A percentile compares a stretch with the other conserved stretches of the same genome.
These are phyloP conservation scores for Silvanus unidentatus DNA, from an alignment of 2,888 invertebrate species.

Conservation along the genomic window DNA sequence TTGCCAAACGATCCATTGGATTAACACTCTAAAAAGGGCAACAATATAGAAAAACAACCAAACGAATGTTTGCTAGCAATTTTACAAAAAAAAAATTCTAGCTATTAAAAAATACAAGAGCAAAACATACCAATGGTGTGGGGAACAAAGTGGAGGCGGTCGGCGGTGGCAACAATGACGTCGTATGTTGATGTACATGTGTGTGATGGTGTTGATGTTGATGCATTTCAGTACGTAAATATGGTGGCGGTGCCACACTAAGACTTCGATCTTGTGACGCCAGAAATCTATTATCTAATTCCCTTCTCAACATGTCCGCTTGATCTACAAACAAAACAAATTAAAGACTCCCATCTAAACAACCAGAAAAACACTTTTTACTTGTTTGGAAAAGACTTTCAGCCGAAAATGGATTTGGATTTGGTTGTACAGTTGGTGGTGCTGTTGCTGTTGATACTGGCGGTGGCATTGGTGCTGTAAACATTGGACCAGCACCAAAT, in stretches of 20 bases:
- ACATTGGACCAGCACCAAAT: conserved; percentile 47
- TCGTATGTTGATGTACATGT: conserved; percentile 82
- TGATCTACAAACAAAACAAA: conserved; percentile 52
- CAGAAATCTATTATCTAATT: conserved; percentile 84
- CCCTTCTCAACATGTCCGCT: conserved; percentile 80
- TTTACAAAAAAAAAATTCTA: conserved; percentile 12
- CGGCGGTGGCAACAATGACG: conserved; percentile 58
- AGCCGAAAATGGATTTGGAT: conserved; percentile 81
- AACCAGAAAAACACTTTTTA: conserved; percentile 48
- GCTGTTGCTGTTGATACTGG: conserved; percentile 61
- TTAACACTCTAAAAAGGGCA: conserved; percentile 31
- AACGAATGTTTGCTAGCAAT: conserved; percentile 12
- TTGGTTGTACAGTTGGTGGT: conserved; percentile 48
- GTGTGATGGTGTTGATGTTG: conserved; percentile 92
- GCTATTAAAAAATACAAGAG: conserved; percentile 1
- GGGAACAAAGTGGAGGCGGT: conserved; percentile 54
- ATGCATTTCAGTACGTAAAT: conserved; percentile 80
- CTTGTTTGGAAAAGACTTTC: conserved; percentile 83
- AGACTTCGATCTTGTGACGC: conserved; percentile 71
- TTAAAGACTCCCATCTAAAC: conserved; percentile 10
- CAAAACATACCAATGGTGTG: conserved; percentile 58
- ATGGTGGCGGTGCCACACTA: conserved; percentile 48
- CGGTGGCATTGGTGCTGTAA: conserved; percentile 51
- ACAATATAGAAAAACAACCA: conserved; percentile 15
- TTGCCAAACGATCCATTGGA: conserved; percentile 36